Evolutionary conservation across 2,113 vertebrate species (phyloP), one percentile per base, ranked within the genome.

Genomic region (Dipodomys stephensi): DNA sequence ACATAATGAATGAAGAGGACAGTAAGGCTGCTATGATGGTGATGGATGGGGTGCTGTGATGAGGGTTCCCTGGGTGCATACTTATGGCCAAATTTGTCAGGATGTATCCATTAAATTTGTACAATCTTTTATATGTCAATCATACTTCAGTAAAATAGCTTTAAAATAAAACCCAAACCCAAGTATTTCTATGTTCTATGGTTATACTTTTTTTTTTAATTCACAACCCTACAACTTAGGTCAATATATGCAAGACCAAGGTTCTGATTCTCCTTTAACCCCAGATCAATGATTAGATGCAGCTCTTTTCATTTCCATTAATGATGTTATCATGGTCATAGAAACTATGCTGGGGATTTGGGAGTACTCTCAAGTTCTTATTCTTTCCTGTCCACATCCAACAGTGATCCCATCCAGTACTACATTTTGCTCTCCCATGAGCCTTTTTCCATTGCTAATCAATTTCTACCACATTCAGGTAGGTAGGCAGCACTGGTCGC

Each of bases 241-340:
- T 88, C 71, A 94, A 69, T 67, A 91, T 25, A 10, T 92, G n/a
- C 89, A 83, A 86, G 87, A 76, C 32, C 28, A 90, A 73, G 89
- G 18, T 69, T 35, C 62, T 35, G 20, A 67, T 32, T 81, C 11
- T 11, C 46, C 3, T 30, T 32, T 30, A 15, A 0, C 10, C 9
- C 22, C 10, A 64, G 87, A 81, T 22, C 25, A 88, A 7, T 86
- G 71, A 46, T 79, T 71, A n/a, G 30, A 49, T 90, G 39, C 6
- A 74, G 27, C 25, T 18, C 83, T 89, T 83, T 67, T 49, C 85
- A 25, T 28, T 90, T 83, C 71, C 83, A 76, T 18, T 64, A 73
- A 60, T 69, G 49, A 84, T 80, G 8, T 16, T 46, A 64, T 35
- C 74, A 81, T 8, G 60, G 65, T 27, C 25, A 57, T 46, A 87